Evolutionary conservation across 2,888 invertebrate species (phyloP).

Genomic region (Agrenia bidenticulata): DNA sequence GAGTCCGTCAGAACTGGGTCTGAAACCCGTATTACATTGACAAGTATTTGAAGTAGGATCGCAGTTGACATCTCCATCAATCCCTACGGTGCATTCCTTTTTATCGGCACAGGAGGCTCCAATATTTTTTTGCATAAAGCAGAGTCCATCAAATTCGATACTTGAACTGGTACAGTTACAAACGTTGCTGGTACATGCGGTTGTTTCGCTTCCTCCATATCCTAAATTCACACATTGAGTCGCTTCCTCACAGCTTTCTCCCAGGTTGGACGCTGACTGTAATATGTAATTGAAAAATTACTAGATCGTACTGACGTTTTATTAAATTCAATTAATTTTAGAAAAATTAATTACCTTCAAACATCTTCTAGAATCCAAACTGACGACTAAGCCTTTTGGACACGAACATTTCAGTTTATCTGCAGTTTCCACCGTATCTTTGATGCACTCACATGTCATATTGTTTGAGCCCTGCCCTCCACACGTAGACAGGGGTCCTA

Average conservation of each 20-base stretch:
- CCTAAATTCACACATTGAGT: background rate
- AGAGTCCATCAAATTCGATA: background rate
- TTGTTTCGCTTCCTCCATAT: background rate
- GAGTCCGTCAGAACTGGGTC: background rate
- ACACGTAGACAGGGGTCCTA: background rate
- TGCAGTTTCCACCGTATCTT: background rate
- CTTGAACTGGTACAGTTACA: background rate
- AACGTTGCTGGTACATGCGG: background rate
- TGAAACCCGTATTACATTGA: background rate
- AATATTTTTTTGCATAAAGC: background rate
- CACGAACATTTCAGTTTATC: background rate
- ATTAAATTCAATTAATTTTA: too few species aligned
- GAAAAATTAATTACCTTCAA: background rate
- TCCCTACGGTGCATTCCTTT: constrained; percentile 1
- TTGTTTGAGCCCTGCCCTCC: too few species aligned
- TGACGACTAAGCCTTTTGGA: background rate
- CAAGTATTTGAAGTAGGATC: background rate
- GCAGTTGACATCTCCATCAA: background rate
- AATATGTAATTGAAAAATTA: too few species aligned
- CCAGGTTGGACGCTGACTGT: too few species aligned
- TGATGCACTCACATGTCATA: background rate
- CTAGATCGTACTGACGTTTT: too few species aligned
- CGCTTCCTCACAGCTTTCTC: background rate
- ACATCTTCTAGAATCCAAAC: background rate
- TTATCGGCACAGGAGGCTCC: background rate